Conservation (phyloP, 2,797 vertebrate genomes). For the Pachyuromys duprasi region DNA sequence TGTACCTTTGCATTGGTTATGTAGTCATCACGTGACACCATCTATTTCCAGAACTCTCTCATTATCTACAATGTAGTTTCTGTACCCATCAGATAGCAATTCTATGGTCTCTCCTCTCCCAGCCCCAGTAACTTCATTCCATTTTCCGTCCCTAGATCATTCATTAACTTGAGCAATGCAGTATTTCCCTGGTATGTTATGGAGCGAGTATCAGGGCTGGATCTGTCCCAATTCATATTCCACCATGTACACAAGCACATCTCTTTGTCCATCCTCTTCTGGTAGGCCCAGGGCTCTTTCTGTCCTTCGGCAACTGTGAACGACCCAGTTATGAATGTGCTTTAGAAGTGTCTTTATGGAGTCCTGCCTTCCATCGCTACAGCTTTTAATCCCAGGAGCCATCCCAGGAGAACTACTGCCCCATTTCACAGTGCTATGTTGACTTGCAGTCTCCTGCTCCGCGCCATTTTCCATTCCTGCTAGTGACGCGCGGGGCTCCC, state of each 20-base stretch:
- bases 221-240: not conserved
- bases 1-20: not conserved
- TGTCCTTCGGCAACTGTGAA: not conserved
- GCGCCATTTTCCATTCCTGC: not conserved
- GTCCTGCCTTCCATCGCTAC: not conserved
- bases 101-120: not conserved
- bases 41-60: slow-evolving; percentile 18
- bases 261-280: not conserved
- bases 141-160: not conserved
- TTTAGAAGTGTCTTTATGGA: not conserved
- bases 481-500: not conserved
- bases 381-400: not conserved
- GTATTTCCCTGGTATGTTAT: not conserved
- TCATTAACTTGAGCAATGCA: not conserved
- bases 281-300: not conserved
- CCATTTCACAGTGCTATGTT: not conserved
- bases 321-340: not conserved
- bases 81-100: not conserved
- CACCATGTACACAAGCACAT: too few relatives aligned
- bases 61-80: not conserved
- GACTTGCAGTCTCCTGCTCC: not conserved
- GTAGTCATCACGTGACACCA: not conserved
- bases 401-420: not conserved
- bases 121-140: not conserved
- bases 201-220: not conserved